A percentile compares a stretch with the other conserved stretches of the same genome.
These are phyloP conservation scores for Paratilapia polleni DNA, from an alignment of 2,113 vertebrate genomes.

Conservation along the genomic window DNA sequence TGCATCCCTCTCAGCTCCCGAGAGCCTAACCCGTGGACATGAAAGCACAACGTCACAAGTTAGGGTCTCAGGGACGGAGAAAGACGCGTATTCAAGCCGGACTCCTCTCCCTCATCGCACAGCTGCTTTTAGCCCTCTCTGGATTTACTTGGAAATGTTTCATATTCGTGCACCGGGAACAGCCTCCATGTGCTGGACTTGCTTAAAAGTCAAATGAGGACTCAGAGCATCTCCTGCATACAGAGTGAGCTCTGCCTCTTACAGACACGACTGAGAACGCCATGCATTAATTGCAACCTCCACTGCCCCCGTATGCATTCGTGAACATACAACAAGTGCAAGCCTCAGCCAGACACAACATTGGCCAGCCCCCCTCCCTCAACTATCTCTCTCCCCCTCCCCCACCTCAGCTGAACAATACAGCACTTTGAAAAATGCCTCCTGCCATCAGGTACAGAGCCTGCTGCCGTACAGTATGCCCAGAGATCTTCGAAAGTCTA, in stretches of 20 bases:
- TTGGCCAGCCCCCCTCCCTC: slow-evolving; percentile 48
- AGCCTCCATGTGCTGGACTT: neutral
- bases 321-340: slow-evolving; percentile 75
- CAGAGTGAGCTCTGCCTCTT: neutral
- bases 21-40: slow-evolving; percentile 99
- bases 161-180: neutral
- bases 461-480: slow-evolving; percentile 35
- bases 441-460: slow-evolving; percentile 74
- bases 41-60: slow-evolving; percentile 99
- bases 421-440: slow-evolving; percentile 75
- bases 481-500: slow-evolving; percentile 12
- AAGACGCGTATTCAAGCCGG: slow-evolving; percentile 80
- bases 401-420: slow-evolving; percentile 74
- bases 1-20: slow-evolving; percentile 97
- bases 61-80: slow-evolving; percentile 99
- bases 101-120: neutral
- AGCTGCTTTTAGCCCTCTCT: neutral
- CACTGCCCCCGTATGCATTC: neutral
- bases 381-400: slow-evolving; percentile 54
- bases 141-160: neutral
- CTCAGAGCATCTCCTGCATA: slow-evolving; percentile 5
- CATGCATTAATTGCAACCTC: neutral
- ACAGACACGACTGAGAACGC: neutral
- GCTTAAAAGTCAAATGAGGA: slow-evolving; percentile 42
- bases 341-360: slow-evolving; percentile 81